phyloP scores from a whole-genome alignment of 2,113 vertebrate genomes.

The Tenrec ecaudatus region DNA sequence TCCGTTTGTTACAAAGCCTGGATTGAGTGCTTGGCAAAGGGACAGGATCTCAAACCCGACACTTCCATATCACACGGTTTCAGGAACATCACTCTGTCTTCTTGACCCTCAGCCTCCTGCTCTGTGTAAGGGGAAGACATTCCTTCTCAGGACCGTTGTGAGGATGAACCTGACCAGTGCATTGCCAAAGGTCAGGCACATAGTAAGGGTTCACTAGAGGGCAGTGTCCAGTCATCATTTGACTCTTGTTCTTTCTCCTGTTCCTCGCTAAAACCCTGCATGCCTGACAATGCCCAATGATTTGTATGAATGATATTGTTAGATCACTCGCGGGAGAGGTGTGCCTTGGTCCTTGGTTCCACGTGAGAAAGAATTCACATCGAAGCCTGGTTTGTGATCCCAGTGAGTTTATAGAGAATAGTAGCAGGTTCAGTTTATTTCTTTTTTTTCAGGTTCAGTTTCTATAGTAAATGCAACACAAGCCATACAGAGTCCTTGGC shows the following conservation, averaged over 20 bases:
- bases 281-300: neutral
- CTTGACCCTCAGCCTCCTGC: neutral
- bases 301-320: neutral
- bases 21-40: neutral
- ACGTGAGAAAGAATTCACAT: too few relatives aligned
- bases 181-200: neutral
- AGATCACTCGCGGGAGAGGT: too few relatives aligned
- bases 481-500: too few relatives aligned
- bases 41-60: neutral
- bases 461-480: too few relatives aligned
- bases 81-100: neutral
- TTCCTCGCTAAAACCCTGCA: slow-evolving; percentile 1
- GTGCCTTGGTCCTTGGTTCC: too few relatives aligned
- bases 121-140: neutral
- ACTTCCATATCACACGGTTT: neutral
- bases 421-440: too few relatives aligned
- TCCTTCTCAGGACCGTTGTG: neutral
- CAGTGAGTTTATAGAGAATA: too few relatives aligned
- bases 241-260: neutral
- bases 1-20: neutral
- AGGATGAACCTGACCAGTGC: slow-evolving; percentile 28
- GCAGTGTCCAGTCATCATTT: slow-evolving; percentile 9
- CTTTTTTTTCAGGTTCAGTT: too few relatives aligned
- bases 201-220: neutral
- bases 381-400: too few relatives aligned